Evolutionary conservation across 2,888 invertebrate species (phyloP), one percentile per base, ranked within the genome.

Genomic region (Lasius fuliginosus): DNA sequence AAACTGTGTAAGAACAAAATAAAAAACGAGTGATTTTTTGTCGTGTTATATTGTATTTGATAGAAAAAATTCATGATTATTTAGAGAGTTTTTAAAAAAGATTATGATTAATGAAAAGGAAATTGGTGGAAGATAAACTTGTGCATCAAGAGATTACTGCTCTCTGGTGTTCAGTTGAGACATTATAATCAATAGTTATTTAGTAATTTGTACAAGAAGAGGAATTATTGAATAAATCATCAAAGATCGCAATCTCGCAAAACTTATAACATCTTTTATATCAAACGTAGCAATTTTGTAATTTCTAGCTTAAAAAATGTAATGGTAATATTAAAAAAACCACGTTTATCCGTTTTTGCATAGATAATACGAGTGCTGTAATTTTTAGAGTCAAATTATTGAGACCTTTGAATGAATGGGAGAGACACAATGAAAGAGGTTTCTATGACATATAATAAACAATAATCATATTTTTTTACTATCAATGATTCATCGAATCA

Each of bases 121-220:
- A 73, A 74, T 30, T 60, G 36, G 8, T 42, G 4, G 18, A 27
- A 58, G 12, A 40, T 58, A 27, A 58, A 36, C 18, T 58, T 1
- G 11, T 60, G 12, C 12, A 30, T 27, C 40, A 42, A 60, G 74
- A 60, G 60, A 74, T 56, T 30, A 30, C 30, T 60, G 30, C 12
- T n/a, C 40, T 74, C n/a, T 60, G 3, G 56, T 42, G n/a, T 74
- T 60, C 42, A 60, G 12, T 27, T 4, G n/a, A 60, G 60, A 60
- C 60, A 74, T 30, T 58, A 42, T 42, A n/a, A 15, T 74, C 42
- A 58, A 42, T 42, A 60, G 60, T 40, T 27, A 18, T 58, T 53
- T 73, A 58, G 4, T 60, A 42, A 42, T 74, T 42, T 42, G 12
- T 42, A 1, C 11, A 40, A 18, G 3, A 40, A n/a, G 56, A 53